These are phyloP conservation scores for Prunella strophiata DNA, from an alignment of 2,797 vertebrate species.

Conservation along the genomic window DNA sequence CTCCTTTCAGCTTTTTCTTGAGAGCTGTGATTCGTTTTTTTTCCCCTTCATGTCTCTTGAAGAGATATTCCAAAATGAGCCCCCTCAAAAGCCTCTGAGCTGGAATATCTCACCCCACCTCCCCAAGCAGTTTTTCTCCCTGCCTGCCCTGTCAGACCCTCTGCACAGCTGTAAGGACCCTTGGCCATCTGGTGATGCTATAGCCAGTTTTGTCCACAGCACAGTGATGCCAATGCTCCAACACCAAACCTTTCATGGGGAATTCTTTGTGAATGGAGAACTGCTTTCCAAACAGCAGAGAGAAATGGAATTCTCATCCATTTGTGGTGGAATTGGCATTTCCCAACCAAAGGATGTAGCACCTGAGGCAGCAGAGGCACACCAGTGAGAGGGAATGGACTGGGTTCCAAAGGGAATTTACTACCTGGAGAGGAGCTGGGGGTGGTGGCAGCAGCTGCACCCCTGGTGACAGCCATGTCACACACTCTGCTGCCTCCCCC, in stretches of 20 bases:
- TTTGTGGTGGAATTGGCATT: not conserved
- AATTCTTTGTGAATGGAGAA: not conserved
- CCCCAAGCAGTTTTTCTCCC: not conserved
- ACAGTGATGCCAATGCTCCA: accelerated
- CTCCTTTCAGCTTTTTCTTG: not conserved
- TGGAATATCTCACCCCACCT: not conserved
- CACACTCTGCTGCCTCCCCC: not conserved
- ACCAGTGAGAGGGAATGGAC: accelerated
- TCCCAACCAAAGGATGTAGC: not conserved
- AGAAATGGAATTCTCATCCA: accelerated
- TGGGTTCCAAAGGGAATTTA: not conserved
- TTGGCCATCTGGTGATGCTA: accelerated
- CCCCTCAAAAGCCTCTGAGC: not conserved
- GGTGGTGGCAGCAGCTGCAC: not conserved
- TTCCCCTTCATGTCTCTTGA: not conserved
- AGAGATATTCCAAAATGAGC: not conserved
- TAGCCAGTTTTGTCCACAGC: accelerated
- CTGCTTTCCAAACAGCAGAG: accelerated
- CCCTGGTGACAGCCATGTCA: not conserved
- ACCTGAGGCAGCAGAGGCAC: not conserved
- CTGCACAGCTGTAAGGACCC: not conserved
- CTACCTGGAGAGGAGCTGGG: not conserved
- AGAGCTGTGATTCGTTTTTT: accelerated
- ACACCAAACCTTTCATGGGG: accelerated
- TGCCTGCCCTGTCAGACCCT: accelerated